phyloP scores from a whole-genome alignment of 1,140 invertebrate genomes.

The Leptonema lineaticorne region DNA sequence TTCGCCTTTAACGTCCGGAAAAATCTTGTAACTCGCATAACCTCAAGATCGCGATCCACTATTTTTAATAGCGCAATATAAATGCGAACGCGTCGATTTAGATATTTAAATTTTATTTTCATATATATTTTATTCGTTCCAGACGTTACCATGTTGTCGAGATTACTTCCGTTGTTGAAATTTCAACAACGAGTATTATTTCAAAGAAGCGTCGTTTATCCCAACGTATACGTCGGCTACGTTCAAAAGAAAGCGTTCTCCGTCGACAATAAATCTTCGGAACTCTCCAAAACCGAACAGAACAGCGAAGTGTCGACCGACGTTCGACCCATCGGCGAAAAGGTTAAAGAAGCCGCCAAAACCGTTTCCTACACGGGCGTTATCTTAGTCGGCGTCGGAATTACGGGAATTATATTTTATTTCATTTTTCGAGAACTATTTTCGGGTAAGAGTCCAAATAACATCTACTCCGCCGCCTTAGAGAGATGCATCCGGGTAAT shows the following conservation, averaged over 20 bases:
- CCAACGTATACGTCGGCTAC: not conserved
- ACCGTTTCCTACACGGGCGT: slow-evolving; percentile 79
- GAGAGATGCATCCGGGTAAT: slow-evolving; percentile 65
- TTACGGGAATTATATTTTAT: slow-evolving; percentile 79
- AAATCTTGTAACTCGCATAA: too few species aligned
- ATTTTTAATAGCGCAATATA: too few species aligned
- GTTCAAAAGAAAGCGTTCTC: slow-evolving; percentile 43
- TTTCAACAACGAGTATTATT: not conserved
- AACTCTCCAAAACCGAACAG: slow-evolving; percentile 48
- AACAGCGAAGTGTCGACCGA: slow-evolving; percentile 57
- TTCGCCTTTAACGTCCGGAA: too few species aligned
- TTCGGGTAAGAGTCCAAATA: slow-evolving; percentile 82
- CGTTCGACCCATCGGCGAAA: slow-evolving; percentile 65
- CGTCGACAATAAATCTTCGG: slow-evolving; percentile 44
- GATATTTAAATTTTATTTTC: not conserved
- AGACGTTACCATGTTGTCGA: slow-evolving; percentile 8
- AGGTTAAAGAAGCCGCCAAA: slow-evolving; percentile 86
- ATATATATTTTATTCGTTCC: not conserved
- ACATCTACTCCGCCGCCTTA: slow-evolving; percentile 77
- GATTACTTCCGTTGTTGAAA: not conserved
- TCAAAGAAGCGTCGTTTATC: not conserved
- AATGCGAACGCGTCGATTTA: not conserved
- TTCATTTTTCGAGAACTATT: slow-evolving; percentile 83
- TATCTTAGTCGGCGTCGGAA: slow-evolving; percentile 74
- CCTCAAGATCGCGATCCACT: too few species aligned